Evolutionary conservation across 2,888 invertebrate species (phyloP).

Genomic region (Chloroclysta siterata): DNA sequence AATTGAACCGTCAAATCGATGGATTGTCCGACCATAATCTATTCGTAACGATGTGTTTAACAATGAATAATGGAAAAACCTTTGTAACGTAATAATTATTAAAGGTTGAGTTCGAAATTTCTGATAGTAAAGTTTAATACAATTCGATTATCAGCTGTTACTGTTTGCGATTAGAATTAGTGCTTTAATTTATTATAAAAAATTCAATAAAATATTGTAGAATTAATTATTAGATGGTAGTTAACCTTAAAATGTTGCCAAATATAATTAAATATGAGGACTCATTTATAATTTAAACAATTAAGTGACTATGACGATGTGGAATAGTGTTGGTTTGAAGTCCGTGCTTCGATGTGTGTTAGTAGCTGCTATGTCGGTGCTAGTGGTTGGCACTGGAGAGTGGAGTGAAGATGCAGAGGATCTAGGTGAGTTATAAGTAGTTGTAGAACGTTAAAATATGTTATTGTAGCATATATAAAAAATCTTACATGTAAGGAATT

Average conservation of each 20-base stretch:
- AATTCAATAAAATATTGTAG: too few relatives aligned
- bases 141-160: neutral
- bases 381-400: conserved; percentile 73
- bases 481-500: neutral
- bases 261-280: conserved; percentile 28
- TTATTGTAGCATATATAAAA: too few relatives aligned
- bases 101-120: neutral
- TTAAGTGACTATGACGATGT: conserved; percentile 48
- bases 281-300: conserved; percentile 21
- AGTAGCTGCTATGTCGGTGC: conserved; percentile 57
- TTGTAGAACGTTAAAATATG: too few relatives aligned
- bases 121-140: neutral
- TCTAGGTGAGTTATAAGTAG: conserved; percentile 63
- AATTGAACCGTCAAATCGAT: conserved; percentile 3
- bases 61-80: neutral
- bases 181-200: too few relatives aligned
- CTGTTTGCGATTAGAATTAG: too few relatives aligned
- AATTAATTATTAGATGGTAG: neutral
- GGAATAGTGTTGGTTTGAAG: conserved; percentile 51
- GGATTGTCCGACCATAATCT: conserved; percentile 9
- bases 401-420: conserved; percentile 82
- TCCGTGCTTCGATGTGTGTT: conserved; percentile 55
- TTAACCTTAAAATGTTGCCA: conserved; percentile 42
- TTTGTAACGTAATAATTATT: conserved; percentile 1
- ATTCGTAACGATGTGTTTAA: conserved; percentile 11